These are phyloP conservation scores for Megaceryle alcyon DNA, from an alignment of 2,797 vertebrate genomes.

Conservation along the genomic window DNA sequence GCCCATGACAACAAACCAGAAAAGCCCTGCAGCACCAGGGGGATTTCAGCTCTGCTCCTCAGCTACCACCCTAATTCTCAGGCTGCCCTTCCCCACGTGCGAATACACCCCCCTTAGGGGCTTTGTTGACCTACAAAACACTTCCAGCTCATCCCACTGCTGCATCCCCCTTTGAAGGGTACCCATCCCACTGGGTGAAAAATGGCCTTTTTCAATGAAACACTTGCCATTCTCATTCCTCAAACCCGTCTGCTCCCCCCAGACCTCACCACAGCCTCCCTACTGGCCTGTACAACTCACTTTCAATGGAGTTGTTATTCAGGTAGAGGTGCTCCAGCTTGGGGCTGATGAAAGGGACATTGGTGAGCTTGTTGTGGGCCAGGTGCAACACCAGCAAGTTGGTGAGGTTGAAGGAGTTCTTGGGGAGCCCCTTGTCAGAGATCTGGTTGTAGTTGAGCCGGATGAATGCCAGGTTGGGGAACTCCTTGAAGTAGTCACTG, in stretches of 20 bases:
- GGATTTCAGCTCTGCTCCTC: neutral
- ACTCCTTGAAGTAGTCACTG: conserved; percentile 87
- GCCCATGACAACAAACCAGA: neutral
- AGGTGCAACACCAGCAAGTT: conserved; percentile 93
- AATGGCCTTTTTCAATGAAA: accelerated
- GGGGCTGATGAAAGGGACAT: conserved; percentile 85
- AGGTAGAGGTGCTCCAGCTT: conserved; percentile 95
- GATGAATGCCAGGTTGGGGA: conserved; percentile 90
- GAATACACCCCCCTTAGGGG: neutral
- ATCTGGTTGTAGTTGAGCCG: conserved; percentile 94
- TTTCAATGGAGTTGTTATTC: conserved; percentile 93
- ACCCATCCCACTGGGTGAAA: neutral
- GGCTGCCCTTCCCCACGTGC: neutral
- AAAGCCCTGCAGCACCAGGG: neutral
- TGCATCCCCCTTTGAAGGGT: neutral
- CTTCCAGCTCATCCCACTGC: neutral
- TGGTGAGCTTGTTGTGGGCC: conserved; percentile 91
- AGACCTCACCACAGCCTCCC: neutral
- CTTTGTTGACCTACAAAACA: neutral
- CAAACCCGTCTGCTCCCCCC: neutral
- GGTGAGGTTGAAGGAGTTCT: conserved; percentile 91
- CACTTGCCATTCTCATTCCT: neutral
- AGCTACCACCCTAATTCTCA: neutral
- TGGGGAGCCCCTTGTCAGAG: conserved; percentile 91
- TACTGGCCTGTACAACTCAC: conserved; percentile 69